Evolutionary conservation across 2,113 vertebrate species (phyloP).

Genomic region (Mesoclemmys tuberculata): DNA sequence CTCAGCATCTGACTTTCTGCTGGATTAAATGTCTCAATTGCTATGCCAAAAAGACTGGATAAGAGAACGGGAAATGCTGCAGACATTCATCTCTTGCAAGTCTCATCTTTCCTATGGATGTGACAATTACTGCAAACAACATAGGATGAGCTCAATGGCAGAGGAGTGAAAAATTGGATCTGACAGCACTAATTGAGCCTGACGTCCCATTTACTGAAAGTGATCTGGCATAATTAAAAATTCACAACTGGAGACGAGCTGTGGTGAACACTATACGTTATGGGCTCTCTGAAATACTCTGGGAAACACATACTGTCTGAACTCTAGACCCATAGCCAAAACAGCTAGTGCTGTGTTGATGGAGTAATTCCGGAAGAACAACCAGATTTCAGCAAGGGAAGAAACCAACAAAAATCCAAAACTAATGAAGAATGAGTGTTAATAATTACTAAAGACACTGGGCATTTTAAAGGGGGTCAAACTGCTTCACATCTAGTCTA

Average conservation of each 20-base stretch:
- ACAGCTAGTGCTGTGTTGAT: not conserved
- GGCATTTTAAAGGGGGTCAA: not conserved
- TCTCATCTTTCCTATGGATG: slow-evolving; percentile 71
- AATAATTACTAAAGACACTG: not conserved
- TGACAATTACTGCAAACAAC: slow-evolving; percentile 72
- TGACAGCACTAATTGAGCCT: slow-evolving; percentile 81
- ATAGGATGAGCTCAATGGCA: slow-evolving; percentile 67
- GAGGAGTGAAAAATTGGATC: slow-evolving; percentile 77
- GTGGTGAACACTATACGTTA: slow-evolving; percentile 70
- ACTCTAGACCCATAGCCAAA: slow-evolving; percentile 64
- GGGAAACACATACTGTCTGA: slow-evolving; percentile 62
- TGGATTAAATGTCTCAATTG: not conserved
- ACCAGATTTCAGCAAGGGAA: not conserved
- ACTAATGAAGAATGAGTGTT: not conserved
- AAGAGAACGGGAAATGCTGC: slow-evolving; percentile 23
- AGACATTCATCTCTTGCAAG: slow-evolving; percentile 29
- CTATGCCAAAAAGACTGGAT: not conserved
- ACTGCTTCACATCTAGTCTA: not conserved
- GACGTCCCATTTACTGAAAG: slow-evolving; percentile 82
- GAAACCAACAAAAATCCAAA: rapidly evolving
- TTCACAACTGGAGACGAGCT: slow-evolving; percentile 79
- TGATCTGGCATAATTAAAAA: slow-evolving; percentile 81
- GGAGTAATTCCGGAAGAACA: not conserved
- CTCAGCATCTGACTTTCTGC: not conserved
- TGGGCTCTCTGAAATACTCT: slow-evolving; percentile 63